A percentile compares a stretch with the other conserved stretches of the same genome.
Evolutionary conservation across 2,113 vertebrate genomes (phyloP).

Genomic region (Clarias macrocephalus): DNA sequence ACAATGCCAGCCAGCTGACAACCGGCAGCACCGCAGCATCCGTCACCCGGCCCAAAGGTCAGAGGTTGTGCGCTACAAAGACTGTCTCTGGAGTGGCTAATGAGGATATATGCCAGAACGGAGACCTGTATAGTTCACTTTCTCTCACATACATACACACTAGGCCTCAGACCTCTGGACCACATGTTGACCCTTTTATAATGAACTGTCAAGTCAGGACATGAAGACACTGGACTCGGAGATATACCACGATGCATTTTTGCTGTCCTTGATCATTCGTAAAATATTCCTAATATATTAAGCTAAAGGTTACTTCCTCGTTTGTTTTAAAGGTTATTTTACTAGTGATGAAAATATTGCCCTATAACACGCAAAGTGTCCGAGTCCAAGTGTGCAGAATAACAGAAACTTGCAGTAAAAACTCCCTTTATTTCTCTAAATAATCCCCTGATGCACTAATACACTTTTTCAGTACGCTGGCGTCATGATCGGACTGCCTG

Average conservation of each 20-base stretch:
- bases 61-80: slow-evolving; percentile 30
- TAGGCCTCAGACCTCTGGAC: slow-evolving; percentile 3
- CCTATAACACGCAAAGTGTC: neutral
- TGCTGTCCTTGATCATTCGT: neutral
- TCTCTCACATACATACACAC: slow-evolving; percentile 8
- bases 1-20: slow-evolving; percentile 42
- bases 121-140: slow-evolving; percentile 20
- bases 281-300: neutral
- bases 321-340: neutral
- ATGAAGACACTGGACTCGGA: neutral
- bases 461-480: no score
- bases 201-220: slow-evolving; percentile 47
- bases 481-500: no score
- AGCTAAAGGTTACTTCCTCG: no score
- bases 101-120: slow-evolving; percentile 51
- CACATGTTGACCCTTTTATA: slow-evolving; percentile 25
- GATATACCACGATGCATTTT: slow-evolving; percentile 7
- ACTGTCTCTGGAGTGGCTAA: slow-evolving; percentile 49
- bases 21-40: slow-evolving; percentile 46
- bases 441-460: no score
- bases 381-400: no score
- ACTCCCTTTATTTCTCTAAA: no score
- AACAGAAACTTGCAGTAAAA: no score
- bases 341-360: neutral
- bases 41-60: slow-evolving; percentile 50